phyloP scores from a whole-genome alignment of 2,797 vertebrate genomes.

The Poeciliopsis paucimaculata region DNA sequence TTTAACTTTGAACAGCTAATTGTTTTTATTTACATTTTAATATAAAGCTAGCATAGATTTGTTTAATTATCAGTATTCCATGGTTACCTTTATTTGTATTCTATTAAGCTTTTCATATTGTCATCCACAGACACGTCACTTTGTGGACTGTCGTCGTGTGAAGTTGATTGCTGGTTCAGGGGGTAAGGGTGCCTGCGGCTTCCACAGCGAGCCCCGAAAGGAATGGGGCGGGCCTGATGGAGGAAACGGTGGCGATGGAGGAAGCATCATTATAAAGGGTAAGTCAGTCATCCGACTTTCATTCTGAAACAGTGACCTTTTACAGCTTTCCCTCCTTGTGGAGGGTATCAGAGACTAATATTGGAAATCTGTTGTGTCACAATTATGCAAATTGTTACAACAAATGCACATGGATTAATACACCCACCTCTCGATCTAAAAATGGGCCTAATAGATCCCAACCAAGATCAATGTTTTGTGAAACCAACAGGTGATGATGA shows the following conservation, averaged over 20 bases:
- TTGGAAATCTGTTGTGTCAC: no score
- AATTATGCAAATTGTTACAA: no score
- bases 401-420: not conserved
- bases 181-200: slow-evolving; percentile 85
- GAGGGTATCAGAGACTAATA: no score
- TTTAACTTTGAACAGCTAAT: not conserved
- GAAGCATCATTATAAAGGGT: slow-evolving; percentile 73
- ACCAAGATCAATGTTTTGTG: not conserved
- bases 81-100: not conserved
- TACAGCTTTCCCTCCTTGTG: no score
- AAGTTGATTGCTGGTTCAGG: slow-evolving; percentile 86
- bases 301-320: no score
- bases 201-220: slow-evolving; percentile 94
- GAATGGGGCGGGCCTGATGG: slow-evolving; percentile 94
- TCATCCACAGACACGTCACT: slow-evolving; percentile 83
- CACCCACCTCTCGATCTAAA: not conserved
- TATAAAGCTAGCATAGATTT: not conserved
- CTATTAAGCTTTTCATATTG: not conserved
- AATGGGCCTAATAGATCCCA: not conserved
- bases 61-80: not conserved
- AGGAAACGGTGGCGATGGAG: slow-evolving; percentile 92
- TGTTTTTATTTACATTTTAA: not conserved
- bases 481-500: not conserved
- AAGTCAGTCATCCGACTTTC: not conserved
- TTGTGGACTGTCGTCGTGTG: slow-evolving; percentile 89